Evolutionary conservation across 2,113 vertebrate species (phyloP).

Genomic region (Morphnarchus princeps): DNA sequence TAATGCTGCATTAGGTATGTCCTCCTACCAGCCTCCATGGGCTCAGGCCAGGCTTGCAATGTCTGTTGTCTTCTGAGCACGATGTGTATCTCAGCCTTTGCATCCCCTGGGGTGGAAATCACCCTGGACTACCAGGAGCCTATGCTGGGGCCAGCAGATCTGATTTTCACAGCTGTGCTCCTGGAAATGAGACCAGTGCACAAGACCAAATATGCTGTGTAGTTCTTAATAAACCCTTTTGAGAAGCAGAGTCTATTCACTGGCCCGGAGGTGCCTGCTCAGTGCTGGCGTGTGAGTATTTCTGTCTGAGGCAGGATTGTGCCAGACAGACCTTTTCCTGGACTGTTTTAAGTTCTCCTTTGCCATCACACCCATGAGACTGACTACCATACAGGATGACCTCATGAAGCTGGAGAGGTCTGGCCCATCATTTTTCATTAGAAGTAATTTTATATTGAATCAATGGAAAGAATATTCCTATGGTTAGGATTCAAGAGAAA

Average conservation of each 20-base stretch:
- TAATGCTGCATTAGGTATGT: background rate
- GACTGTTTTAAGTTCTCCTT: background rate
- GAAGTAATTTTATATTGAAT: background rate
- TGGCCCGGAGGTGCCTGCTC: background rate
- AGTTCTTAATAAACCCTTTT: background rate
- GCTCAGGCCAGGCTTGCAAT: background rate
- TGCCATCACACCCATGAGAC: background rate
- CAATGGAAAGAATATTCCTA: background rate
- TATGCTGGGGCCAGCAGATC: background rate
- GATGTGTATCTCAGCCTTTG: background rate
- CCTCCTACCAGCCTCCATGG: rapidly evolving
- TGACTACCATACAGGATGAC: background rate
- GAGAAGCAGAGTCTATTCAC: background rate
- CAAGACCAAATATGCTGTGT: background rate
- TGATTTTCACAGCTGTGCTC: background rate
- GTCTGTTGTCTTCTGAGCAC: background rate
- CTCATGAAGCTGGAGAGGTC: background rate
- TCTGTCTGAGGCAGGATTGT: background rate
- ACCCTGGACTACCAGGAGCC: background rate
- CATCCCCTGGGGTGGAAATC: background rate
- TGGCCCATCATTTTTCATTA: background rate
- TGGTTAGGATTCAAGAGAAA: background rate
- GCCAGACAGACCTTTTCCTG: background rate
- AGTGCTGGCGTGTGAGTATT: background rate
- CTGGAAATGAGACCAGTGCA: background rate